phyloP scores from a whole-genome alignment of 2,797 vertebrate genomes.

The Sardinella longiceps region DNA sequence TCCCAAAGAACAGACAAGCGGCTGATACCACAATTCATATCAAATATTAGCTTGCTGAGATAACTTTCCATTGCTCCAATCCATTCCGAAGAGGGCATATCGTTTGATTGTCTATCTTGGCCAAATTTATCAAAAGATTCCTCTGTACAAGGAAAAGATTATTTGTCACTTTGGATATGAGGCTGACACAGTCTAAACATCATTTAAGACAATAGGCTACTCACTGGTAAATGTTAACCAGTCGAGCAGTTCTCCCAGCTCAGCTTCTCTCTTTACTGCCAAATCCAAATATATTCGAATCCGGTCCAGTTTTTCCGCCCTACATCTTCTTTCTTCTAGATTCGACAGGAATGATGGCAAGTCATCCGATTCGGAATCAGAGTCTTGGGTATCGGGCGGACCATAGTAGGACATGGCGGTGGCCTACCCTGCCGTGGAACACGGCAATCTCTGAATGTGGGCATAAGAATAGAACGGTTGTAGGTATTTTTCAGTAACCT shows the following conservation, averaged over 20 bases:
- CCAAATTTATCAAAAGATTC: not conserved
- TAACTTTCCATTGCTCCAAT: not conserved
- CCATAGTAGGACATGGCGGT: not conserved
- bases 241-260: conserved; percentile 17
- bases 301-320: not conserved
- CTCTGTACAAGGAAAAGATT: not conserved
- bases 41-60: not conserved
- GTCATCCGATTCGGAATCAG: not conserved
- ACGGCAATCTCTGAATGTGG: not conserved
- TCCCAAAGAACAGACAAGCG: not conserved
- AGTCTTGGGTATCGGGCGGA: not conserved
- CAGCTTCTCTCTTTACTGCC: not conserved
- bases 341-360: not conserved
- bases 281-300: not conserved
- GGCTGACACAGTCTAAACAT: not conserved
- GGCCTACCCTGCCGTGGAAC: not conserved
- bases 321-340: not conserved
- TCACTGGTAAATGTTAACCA: conserved; percentile 32
- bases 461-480: not conserved
- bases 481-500: not conserved
- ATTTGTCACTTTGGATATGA: no score
- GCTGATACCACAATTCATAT: not conserved
- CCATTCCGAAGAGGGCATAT: not conserved
- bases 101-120: not conserved
- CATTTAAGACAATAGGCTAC: not conserved